Base-by-base conservation (phyloP, 2,113 vertebrate genomes). In the Pogona vitticeps region DNA sequence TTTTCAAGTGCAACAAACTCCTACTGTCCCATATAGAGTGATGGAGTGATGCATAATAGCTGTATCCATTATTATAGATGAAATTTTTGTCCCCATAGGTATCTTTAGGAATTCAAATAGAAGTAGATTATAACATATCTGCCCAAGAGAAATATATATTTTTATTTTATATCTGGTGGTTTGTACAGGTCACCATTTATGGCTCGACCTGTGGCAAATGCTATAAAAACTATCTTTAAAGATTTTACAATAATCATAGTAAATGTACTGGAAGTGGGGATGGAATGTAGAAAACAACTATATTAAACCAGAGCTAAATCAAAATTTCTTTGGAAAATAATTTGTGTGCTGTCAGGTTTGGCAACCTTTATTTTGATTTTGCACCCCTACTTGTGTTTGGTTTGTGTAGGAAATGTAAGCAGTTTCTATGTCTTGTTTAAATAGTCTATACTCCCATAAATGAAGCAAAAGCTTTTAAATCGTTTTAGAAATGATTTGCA, bases 401-500 rank as follows among this genome's bases (percentile, higher is more conserved):
- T 83, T 82, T 63, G 61, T 72, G 78, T 31, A 28, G n/a, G 56
- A 78, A 83, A 79, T 28, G 15, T 33, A 79, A 71, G 28, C 21
- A 79, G 12, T 10, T 15, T 88, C 88, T 92, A n/a, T 84, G 79
- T 42, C 59, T 85, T 91, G 82, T 13, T 23, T 84, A 26, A 42
- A 8, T 2, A 76, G 61, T 80, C 79, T 0, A 26, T 1, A 90
- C 75, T 13, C 85, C 46, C 83, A 18, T 1, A 86, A 40, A 15
- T 86, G 83, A 72, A 40, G 31, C 61, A 46, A 92, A 93, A 87
- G 23, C 56, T 85, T 91, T 89, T 23, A 85, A 75, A 56, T 70
- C 86, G 46, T 86, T 88, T 61, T 83, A 33, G 88, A 92, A 92
- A 89, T 92, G 61, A 92, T 9, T 77, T 40, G 23, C 68, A 3